These are phyloP conservation scores for Anhinga rufa DNA, from an alignment of 2,113 vertebrate genomes.

Conservation along the genomic window DNA sequence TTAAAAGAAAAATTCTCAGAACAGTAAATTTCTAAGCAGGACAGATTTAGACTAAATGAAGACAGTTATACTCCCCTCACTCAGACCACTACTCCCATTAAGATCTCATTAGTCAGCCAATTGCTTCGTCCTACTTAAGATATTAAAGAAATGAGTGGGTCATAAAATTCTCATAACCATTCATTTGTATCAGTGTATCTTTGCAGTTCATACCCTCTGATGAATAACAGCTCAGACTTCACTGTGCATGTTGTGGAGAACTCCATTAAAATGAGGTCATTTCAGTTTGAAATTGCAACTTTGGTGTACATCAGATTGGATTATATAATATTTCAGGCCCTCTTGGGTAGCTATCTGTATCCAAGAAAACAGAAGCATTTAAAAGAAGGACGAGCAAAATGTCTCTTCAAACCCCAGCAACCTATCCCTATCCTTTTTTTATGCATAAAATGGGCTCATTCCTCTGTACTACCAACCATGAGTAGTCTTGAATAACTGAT, in stretches of 20 bases:
- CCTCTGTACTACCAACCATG: not conserved
- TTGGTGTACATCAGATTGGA: not conserved
- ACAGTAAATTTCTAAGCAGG: not conserved
- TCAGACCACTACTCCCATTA: conserved; percentile 39
- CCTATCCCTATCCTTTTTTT: not conserved
- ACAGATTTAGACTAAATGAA: conserved; percentile 11
- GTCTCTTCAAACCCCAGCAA: not conserved
- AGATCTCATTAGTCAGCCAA: conserved; percentile 48
- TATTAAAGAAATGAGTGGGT: conserved; percentile 46
- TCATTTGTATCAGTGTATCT: conserved; percentile 28
- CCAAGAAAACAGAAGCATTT: not conserved
- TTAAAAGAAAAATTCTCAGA: not conserved
- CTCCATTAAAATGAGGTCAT: not conserved
- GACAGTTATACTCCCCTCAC: not conserved
- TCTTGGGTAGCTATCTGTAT: not conserved
- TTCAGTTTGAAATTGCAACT: not conserved
- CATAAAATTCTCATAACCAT: conserved; percentile 52
- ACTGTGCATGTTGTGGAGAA: not conserved
- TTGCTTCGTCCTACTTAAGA: conserved; percentile 39
- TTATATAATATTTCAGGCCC: not conserved
- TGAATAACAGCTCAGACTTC: not conserved
- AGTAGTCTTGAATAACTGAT: not conserved
- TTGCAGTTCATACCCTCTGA: not conserved
- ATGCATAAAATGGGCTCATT: not conserved
- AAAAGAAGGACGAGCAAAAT: not conserved